These are phyloP conservation scores for Suillia variegata DNA, from an alignment of 2,888 invertebrate genomes.

Conservation along the genomic window DNA sequence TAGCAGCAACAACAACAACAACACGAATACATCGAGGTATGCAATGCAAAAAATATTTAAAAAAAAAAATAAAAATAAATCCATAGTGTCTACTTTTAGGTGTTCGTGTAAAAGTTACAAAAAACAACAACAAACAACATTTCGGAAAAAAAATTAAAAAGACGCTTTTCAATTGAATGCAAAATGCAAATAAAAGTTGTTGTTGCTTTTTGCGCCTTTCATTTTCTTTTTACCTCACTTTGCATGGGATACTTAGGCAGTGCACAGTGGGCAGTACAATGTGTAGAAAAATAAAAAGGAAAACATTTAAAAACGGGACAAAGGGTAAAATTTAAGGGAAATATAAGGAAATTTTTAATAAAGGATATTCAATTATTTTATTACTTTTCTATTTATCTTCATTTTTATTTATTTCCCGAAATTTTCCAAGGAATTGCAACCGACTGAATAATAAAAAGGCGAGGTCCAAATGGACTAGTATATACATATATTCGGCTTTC, in stretches of 20 bases:
- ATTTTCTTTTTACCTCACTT: neutral
- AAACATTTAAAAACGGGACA: too few relatives aligned
- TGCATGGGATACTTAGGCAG: too few relatives aligned
- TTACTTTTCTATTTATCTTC: too few relatives aligned
- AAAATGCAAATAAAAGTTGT: slow-evolving; percentile 9
- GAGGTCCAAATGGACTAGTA: too few relatives aligned
- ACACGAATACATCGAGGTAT: neutral
- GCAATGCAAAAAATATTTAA: neutral
- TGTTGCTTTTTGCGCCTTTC: too few relatives aligned
- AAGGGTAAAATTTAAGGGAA: too few relatives aligned
- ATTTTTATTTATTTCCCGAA: too few relatives aligned
- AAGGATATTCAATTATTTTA: too few relatives aligned
- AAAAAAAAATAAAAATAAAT: slow-evolving; percentile 1
- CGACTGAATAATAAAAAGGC: too few relatives aligned
- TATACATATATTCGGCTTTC: too few relatives aligned
- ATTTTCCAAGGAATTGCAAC: too few relatives aligned
- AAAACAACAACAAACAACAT: neutral
- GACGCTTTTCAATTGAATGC: slow-evolving; percentile 8
- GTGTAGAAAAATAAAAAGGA: neutral
- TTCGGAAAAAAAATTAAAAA: neutral
- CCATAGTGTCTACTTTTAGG: slow-evolving; percentile 12
- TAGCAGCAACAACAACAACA: neutral
- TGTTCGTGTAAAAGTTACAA: neutral
- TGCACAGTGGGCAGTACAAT: neutral
- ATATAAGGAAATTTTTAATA: too few relatives aligned